Conservation (phyloP, 2,797 vertebrate species). For the Sitta carolinensis region DNA sequence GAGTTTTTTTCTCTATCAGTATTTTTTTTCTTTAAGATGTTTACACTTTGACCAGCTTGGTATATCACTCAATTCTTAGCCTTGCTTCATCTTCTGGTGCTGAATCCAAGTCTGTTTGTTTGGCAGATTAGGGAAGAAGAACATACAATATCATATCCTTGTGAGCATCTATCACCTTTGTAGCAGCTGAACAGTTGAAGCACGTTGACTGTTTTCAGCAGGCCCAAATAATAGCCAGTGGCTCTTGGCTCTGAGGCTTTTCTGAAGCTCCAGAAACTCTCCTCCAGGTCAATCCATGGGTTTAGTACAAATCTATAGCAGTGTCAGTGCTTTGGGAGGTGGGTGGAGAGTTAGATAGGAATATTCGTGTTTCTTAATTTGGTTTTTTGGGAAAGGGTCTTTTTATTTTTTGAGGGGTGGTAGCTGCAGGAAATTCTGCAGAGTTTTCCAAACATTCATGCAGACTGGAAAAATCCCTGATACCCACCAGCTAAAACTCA, state of each 20-base stretch:
- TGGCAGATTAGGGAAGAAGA: background rate
- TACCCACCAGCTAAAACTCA: background rate
- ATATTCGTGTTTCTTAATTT: background rate
- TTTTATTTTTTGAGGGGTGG: background rate
- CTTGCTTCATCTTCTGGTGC: background rate
- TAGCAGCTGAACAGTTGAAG: background rate
- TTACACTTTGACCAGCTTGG: background rate
- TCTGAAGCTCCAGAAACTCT: background rate
- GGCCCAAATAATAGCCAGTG: background rate
- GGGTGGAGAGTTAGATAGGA: background rate
- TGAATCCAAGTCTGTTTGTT: background rate
- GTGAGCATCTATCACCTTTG: background rate
- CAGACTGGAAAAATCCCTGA: background rate
- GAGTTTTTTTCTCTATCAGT: background rate
- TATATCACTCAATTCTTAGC: background rate
- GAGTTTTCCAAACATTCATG: background rate
- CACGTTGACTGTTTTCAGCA: background rate
- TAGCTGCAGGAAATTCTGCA: background rate
- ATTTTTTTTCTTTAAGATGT: background rate
- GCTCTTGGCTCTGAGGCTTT: background rate
- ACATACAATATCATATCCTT: background rate
- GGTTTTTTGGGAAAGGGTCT: background rate
- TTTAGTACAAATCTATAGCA: accelerated
- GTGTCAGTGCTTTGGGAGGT: background rate
- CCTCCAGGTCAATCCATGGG: background rate